A percentile compares a stretch with the other conserved stretches of the same genome.
phyloP scores from a whole-genome alignment of 2,797 vertebrate genomes.

The Halcyon leucocephala region DNA sequence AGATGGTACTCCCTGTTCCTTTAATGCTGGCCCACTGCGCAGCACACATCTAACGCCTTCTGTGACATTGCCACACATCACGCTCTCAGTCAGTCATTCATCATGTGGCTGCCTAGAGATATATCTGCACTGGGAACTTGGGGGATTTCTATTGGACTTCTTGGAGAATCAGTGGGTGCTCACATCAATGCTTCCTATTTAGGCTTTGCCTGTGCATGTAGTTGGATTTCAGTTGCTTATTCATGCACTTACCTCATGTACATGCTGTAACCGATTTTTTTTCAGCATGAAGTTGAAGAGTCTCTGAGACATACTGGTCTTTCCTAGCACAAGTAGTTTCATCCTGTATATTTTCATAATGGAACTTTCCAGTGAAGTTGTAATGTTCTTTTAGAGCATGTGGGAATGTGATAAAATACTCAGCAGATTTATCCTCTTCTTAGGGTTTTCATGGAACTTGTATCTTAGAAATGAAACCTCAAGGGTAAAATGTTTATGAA shows the following conservation, averaged over 20 bases:
- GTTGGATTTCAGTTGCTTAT: not conserved
- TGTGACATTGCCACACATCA: not conserved
- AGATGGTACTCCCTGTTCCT: not conserved
- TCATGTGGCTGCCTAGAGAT: not conserved
- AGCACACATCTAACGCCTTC: not conserved
- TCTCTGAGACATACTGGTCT: not conserved
- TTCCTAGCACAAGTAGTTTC: not conserved
- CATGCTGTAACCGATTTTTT: not conserved
- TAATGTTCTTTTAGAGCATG: not conserved
- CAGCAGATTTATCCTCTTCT: not conserved
- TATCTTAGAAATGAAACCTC: not conserved
- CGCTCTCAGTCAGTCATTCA: not conserved
- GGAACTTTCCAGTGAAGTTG: not conserved
- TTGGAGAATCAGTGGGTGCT: not conserved
- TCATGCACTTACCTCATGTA: not conserved
- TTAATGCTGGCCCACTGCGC: not conserved
- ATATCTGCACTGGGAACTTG: not conserved
- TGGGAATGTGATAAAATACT: constrained; percentile 36
- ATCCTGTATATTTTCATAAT: not conserved
- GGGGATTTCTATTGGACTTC: not conserved
- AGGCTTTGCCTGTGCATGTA: not conserved
- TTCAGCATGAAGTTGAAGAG: not conserved
- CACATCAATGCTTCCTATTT: not conserved
- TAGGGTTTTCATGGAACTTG: not conserved
- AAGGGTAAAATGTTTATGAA: not conserved